A percentile compares a stretch with the other conserved stretches of the same genome.
These are phyloP conservation scores for Chesias legatella DNA, from an alignment of 2,888 invertebrate species.

Conservation along the genomic window DNA sequence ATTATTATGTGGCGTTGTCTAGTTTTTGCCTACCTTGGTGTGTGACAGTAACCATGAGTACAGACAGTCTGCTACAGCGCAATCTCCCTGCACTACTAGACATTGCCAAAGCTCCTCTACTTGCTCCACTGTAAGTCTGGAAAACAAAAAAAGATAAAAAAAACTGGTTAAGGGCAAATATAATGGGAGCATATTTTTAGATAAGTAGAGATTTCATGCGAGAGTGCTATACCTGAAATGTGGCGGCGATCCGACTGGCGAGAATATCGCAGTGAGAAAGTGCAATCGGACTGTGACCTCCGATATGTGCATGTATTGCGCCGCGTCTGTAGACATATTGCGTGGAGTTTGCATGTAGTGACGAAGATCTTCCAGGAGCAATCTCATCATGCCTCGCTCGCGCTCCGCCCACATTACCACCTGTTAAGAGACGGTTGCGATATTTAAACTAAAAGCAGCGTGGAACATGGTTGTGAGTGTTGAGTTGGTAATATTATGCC, in stretches of 20 bases:
- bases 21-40: conserved; percentile 78
- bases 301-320: conserved; percentile 85
- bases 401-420: conserved; percentile 96
- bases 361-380: conserved; percentile 93
- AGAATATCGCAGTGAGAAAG: conserved; percentile 95
- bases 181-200: too few species aligned
- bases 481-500: too few species aligned
- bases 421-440: conserved; percentile 34
- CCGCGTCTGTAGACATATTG: conserved; percentile 43
- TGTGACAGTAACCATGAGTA: conserved; percentile 96
- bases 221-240: conserved; percentile 85
- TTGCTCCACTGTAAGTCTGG: conserved; percentile 90
- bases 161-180: too few species aligned
- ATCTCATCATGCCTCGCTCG: conserved; percentile 95
- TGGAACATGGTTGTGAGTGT: too few species aligned
- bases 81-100: conserved; percentile 86
- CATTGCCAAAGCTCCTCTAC: conserved; percentile 96
- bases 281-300: conserved; percentile 95
- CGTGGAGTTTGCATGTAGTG: conserved; percentile 74
- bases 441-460: not conserved
- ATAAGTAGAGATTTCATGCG: too few species aligned
- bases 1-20: too few species aligned
- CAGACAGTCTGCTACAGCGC: conserved; percentile 93
- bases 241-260: conserved; percentile 93
- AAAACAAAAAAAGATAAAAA: not conserved